Evolutionary conservation across 2,888 invertebrate genomes (phyloP).

Genomic region (Calliopum simillimum): DNA sequence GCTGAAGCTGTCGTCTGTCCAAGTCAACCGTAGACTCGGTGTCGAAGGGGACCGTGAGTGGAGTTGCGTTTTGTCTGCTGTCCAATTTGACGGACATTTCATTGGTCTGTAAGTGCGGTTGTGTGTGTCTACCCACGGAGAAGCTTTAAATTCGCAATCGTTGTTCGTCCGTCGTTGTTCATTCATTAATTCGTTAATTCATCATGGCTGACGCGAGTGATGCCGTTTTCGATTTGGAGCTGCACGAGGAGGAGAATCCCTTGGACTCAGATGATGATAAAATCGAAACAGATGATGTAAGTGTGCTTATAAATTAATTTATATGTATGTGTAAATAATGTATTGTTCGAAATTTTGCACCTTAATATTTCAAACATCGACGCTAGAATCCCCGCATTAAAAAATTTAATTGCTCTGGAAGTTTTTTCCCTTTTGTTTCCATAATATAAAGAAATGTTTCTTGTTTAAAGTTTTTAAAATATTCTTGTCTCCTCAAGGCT

Average conservation of each 20-base stretch:
- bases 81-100: background rate
- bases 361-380: too few species aligned
- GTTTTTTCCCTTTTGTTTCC: too few species aligned
- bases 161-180: slow-evolving; percentile 1
- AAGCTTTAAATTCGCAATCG: slow-evolving; percentile 5
- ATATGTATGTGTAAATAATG: too few species aligned
- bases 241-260: slow-evolving; percentile 84
- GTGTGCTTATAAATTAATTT: slow-evolving; percentile 49
- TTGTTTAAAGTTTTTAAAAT: too few species aligned
- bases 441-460: too few species aligned
- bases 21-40: slow-evolving; percentile 14
- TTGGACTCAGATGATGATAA: slow-evolving; percentile 82
- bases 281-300: slow-evolving; percentile 89
- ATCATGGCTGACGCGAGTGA: slow-evolving; percentile 65
- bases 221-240: slow-evolving; percentile 88
- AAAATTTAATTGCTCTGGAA: too few species aligned
- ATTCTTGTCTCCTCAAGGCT: too few species aligned
- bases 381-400: too few species aligned
- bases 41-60: slow-evolving; percentile 6
- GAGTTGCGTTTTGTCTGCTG: too few species aligned
- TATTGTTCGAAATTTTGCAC: too few species aligned
- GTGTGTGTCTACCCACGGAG: slow-evolving; percentile 20
- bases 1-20: too few species aligned
- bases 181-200: slow-evolving; percentile 26
- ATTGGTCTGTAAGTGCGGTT: slow-evolving; percentile 6